Conservation (phyloP, 2,888 invertebrate species). For the Xestobium rufovillosum region DNA sequence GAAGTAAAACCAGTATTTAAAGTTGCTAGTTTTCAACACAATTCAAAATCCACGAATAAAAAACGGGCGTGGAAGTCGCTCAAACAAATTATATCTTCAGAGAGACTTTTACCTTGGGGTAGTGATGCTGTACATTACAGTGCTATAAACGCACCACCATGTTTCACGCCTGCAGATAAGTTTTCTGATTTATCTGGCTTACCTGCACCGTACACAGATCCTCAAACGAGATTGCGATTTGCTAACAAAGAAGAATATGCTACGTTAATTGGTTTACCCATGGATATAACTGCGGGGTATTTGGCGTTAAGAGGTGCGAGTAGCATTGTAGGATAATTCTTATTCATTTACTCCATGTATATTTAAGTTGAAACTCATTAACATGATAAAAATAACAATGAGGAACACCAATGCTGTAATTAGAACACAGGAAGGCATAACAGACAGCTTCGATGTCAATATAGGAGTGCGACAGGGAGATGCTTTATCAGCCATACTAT, state of each 20-base stretch:
- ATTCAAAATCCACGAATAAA: constrained; percentile 54
- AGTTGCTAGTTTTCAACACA: constrained; percentile 43
- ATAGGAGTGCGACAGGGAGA: too few species aligned
- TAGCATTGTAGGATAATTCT: constrained; percentile 59
- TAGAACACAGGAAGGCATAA: too few species aligned
- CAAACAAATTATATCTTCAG: constrained; percentile 79
- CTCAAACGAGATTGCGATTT: constrained; percentile 80
- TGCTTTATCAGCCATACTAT: too few species aligned
- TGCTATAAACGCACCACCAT: constrained; percentile 84
- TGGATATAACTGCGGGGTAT: constrained; percentile 88
- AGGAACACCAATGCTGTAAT: too few species aligned
- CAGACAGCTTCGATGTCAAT: too few species aligned
- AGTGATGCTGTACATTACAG: constrained; percentile 73
- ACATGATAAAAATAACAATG: too few species aligned
- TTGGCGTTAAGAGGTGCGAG: constrained; percentile 76
- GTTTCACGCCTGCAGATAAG: constrained; percentile 84
- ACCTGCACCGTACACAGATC: constrained; percentile 80
- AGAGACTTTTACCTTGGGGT: constrained; percentile 71
- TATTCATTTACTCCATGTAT: not conserved
- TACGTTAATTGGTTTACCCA: constrained; percentile 76
- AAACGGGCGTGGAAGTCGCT: constrained; percentile 82
- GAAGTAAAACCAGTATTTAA: constrained; percentile 39
- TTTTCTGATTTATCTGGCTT: constrained; percentile 90
- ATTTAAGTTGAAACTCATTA: too few species aligned
- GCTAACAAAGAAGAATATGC: constrained; percentile 82